Percentiles rank a stretch among this genome's conserved stretches.
Conservation (phyloP, 2,797 vertebrate species). For the Crocidura indochinensis region DNA sequence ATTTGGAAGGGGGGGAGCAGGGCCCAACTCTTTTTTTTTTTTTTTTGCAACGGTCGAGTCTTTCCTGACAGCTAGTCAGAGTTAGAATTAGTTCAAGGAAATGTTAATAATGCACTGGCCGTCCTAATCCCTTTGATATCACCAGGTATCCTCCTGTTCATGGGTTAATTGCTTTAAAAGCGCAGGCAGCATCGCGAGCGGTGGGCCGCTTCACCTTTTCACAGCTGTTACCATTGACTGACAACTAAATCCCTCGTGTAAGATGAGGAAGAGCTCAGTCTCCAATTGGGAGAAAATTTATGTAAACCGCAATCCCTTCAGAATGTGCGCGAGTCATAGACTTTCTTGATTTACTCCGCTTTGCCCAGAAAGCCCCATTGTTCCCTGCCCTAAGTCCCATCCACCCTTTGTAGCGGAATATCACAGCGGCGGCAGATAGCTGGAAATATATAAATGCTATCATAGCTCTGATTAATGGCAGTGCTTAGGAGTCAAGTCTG, state of each 20-base stretch:
- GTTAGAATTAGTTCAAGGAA: slow-evolving; percentile 95
- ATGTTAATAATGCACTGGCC: slow-evolving; percentile 94
- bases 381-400: slow-evolving; percentile 99
- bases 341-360: slow-evolving; percentile 99
- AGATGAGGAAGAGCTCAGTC: slow-evolving; percentile 95
- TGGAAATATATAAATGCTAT: slow-evolving; percentile 99
- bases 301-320: slow-evolving; percentile 95
- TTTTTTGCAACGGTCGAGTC: slow-evolving; percentile 89
- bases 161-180: slow-evolving; percentile 96
- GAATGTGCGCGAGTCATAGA: slow-evolving; percentile 95
- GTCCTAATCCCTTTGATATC: slow-evolving; percentile 94
- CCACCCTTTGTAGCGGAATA: slow-evolving; percentile 99
- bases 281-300: slow-evolving; percentile 96
- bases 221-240: slow-evolving; percentile 95
- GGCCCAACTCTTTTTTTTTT: slow-evolving; percentile 86
- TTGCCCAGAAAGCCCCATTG: slow-evolving; percentile 99
- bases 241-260: slow-evolving; percentile 96
- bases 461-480: slow-evolving; percentile 99
- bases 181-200: slow-evolving; percentile 93
- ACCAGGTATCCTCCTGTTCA: slow-evolving; percentile 95
- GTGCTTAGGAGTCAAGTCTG: slow-evolving; percentile 99
- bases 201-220: slow-evolving; percentile 95
- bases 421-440: slow-evolving; percentile 99
- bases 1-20: slow-evolving; percentile 82
- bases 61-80: slow-evolving; percentile 93